Conservation (phyloP, 1,140 invertebrate genomes). For the Neotoxoptera formosana region DNA sequence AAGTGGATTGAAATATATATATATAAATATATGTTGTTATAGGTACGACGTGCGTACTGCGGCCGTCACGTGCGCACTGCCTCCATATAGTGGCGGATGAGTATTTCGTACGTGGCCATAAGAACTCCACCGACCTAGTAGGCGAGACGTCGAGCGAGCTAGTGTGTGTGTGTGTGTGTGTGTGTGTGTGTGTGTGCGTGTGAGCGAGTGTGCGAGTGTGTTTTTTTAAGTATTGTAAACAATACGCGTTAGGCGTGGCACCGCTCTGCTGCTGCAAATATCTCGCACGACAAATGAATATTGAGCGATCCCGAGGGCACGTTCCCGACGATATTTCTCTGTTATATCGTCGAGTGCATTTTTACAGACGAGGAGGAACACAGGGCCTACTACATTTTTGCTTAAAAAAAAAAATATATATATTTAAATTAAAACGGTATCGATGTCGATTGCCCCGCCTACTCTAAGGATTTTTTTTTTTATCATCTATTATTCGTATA, state of each 20-base stretch:
- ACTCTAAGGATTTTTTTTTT: background rate
- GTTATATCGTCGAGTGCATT: conserved; percentile 37
- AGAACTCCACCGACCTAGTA: background rate
- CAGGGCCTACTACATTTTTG: background rate
- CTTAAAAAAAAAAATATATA: background rate
- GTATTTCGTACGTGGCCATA: background rate
- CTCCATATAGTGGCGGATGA: background rate
- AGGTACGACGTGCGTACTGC: background rate
- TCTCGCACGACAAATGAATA: conserved; percentile 47
- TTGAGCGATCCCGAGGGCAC: conserved; percentile 46
- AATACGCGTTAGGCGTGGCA: conserved; percentile 19
- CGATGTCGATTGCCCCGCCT: background rate
- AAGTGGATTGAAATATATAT: conserved; percentile 37
- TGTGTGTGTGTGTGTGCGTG: background rate
- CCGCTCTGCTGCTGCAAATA: background rate
- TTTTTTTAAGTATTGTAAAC: conserved; percentile 44
- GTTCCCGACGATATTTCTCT: conserved; percentile 41
- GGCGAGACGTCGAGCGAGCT: no score
- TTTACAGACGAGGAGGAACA: background rate
- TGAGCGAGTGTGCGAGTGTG: background rate
- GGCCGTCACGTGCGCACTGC: background rate
- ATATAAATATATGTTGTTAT: background rate
- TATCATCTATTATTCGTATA: background rate
- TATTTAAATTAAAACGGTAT: background rate
- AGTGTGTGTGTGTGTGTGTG: no score